A percentile compares a stretch with the other conserved stretches of the same genome.
Evolutionary conservation across 2,797 vertebrate genomes (phyloP).

Genomic region (Coregonus sp.): DNA sequence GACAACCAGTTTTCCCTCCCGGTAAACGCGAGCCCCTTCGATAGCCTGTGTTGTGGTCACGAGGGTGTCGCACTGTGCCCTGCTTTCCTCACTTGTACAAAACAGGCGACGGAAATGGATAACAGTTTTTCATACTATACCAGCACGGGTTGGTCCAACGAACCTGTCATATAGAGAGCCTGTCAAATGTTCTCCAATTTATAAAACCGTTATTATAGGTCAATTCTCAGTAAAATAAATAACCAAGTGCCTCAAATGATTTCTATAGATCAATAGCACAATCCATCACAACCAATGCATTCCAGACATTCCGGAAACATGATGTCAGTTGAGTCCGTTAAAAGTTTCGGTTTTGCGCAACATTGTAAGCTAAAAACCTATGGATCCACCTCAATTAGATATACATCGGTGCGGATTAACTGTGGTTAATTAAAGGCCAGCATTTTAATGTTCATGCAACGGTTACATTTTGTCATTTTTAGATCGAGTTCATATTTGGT

Average conservation of each 20-base stretch:
- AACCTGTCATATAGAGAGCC: neutral
- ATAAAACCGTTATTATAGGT: neutral
- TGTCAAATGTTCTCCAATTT: neutral
- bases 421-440: neutral
- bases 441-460: neutral
- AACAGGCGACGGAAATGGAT: constrained; percentile 4
- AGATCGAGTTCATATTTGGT: neutral
- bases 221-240: neutral
- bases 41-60: neutral
- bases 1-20: neutral
- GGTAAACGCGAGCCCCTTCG: neutral
- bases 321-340: neutral
- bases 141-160: neutral
- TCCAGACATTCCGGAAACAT: neutral
- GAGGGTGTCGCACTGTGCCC: constrained; percentile 6
- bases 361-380: neutral
- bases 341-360: neutral
- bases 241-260: neutral
- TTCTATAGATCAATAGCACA: neutral
- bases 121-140: neutral
- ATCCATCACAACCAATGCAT: neutral
- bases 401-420: too few species aligned
- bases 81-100: constrained; percentile 6
- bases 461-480: neutral
- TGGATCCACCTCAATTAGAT: neutral